These are phyloP conservation scores for Pseudoips prasinana DNA, from an alignment of 2,888 invertebrate genomes.

Conservation along the genomic window DNA sequence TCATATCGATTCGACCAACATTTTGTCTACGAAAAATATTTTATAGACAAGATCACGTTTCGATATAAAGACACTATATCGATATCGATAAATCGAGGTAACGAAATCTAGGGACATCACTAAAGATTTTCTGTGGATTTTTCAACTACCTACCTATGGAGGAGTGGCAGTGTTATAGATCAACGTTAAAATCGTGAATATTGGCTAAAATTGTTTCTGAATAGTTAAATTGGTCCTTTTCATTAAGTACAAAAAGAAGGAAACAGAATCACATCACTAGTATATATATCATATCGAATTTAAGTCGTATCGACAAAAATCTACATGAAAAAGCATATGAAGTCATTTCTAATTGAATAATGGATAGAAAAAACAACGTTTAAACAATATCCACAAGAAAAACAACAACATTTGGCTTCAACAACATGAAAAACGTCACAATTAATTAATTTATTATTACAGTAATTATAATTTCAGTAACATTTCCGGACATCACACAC, in stretches of 20 bases:
- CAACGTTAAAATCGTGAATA: conserved; percentile 12
- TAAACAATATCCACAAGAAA: conserved; percentile 26
- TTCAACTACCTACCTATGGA: conserved; percentile 16
- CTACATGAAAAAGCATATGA: not conserved
- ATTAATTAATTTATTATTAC: no score
- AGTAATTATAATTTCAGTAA: conserved; percentile 8
- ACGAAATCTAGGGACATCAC: conserved; percentile 14
- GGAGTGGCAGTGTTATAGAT: conserved; percentile 27
- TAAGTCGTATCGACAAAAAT: not conserved
- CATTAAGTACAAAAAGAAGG: no score
- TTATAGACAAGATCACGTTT: no score
- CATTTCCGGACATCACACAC: conserved; percentile 14
- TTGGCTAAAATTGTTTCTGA: conserved; percentile 8
- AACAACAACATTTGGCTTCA: conserved; percentile 14
- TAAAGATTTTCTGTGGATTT: conserved; percentile 8
- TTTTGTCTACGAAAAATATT: no score
- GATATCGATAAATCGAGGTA: conserved; percentile 13
- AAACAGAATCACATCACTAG: not conserved
- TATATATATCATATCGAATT: no score
- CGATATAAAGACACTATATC: conserved; percentile 16
- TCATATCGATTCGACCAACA: conserved; percentile 6
- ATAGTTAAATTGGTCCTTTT: not conserved
- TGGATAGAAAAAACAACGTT: conserved; percentile 3
- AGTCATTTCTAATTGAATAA: not conserved
- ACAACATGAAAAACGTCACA: no score